Evolutionary conservation across 2,113 vertebrate species (phyloP).

Genomic region (Martes martes): DNA sequence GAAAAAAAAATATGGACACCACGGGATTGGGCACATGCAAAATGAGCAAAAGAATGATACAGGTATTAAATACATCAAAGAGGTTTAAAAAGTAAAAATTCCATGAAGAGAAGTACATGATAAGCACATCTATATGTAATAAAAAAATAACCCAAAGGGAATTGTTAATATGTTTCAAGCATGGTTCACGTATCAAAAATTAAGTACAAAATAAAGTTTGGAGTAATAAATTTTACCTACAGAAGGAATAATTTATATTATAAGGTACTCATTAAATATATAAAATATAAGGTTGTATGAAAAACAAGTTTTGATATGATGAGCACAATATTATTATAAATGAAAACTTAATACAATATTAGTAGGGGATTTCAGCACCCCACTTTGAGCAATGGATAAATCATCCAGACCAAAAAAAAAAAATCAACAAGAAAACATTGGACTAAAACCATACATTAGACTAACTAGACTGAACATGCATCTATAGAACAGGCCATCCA

Average conservation of each 20-base stretch:
- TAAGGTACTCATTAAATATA: background rate
- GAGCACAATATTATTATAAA: background rate
- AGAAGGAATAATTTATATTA: conserved; percentile 10
- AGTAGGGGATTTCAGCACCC: background rate
- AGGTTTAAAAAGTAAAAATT: conserved; percentile 16
- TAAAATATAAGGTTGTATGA: background rate
- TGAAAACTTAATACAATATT: background rate
- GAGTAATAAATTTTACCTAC: background rate
- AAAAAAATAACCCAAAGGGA: conserved; percentile 1
- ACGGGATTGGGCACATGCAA: background rate
- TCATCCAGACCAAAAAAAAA: background rate
- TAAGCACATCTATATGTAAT: background rate
- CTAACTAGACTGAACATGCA: background rate
- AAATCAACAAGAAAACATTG: background rate
- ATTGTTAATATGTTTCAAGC: conserved; percentile 22
- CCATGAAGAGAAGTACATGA: background rate
- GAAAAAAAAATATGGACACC: background rate
- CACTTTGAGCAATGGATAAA: background rate
- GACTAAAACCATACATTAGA: background rate
- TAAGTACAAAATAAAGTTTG: conserved; percentile 1
- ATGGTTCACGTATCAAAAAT: background rate
- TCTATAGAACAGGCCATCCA: background rate
- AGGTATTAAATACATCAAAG: background rate
- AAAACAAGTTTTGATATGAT: conserved; percentile 36
- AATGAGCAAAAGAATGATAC: background rate